phyloP scores from a whole-genome alignment of 35 echinoderm and acorn worm species.

The Anneissia japonica region DNA sequence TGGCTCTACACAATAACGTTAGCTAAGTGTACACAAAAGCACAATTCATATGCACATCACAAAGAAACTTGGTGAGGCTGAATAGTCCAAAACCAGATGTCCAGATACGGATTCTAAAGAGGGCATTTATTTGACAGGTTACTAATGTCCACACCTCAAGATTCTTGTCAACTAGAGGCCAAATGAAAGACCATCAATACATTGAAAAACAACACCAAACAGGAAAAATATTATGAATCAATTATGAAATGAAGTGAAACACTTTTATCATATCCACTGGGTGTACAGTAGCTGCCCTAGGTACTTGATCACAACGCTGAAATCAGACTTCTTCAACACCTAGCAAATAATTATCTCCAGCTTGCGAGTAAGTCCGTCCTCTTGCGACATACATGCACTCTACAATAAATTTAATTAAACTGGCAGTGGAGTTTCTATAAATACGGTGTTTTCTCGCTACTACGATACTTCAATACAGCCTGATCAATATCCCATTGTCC shows the following conservation, averaged over 20 bases:
- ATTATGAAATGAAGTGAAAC: background rate
- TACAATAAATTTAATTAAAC: background rate
- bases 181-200: too few species aligned
- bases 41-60: background rate
- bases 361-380: background rate
- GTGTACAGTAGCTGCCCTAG: background rate
- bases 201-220: too few species aligned
- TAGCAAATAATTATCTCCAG: background rate
- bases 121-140: background rate
- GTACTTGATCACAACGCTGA: background rate
- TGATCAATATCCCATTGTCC: background rate
- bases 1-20: background rate
- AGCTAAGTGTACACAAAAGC: background rate
- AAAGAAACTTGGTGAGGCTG: background rate
- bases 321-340: background rate
- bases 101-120: background rate
- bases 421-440: background rate
- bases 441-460: conserved; percentile 1
- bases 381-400: background rate
- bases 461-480: background rate
- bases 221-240: background rate
- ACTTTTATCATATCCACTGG: background rate
- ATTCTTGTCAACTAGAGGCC: too few species aligned
- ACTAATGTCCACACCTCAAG: too few species aligned
- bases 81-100: background rate